These are phyloP conservation scores for Drosophila paramelanica DNA, from an alignment of 2,888 invertebrate species.

Conservation along the genomic window DNA sequence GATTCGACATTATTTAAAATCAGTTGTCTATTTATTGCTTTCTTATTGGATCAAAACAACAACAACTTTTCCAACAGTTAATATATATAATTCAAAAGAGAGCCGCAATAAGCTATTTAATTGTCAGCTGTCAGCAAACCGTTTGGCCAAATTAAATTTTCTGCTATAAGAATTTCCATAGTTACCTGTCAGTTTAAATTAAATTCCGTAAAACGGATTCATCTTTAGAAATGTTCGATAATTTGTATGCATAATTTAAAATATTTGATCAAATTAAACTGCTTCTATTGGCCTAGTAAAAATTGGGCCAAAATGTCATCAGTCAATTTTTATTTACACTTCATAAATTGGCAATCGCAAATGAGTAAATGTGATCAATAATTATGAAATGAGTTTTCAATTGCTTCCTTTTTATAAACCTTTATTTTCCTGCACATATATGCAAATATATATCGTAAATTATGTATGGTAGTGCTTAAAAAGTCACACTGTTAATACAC, in stretches of 20 bases:
- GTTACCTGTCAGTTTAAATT: constrained; percentile 15
- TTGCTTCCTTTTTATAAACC: not conserved
- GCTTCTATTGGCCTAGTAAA: constrained; percentile 16
- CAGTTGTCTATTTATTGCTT: no score
- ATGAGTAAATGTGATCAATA: constrained; percentile 38
- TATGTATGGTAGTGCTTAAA: constrained; percentile 14
- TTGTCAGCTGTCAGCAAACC: constrained; percentile 7
- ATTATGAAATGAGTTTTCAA: constrained; percentile 44
- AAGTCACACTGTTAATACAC: constrained; percentile 8
- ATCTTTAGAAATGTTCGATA: not conserved
- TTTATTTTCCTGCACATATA: constrained; percentile 9
- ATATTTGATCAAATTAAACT: constrained; percentile 24
- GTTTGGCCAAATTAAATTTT: constrained; percentile 17
- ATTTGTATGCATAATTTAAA: constrained; percentile 6
- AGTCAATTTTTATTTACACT: constrained; percentile 35
- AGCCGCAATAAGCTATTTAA: constrained; percentile 5
- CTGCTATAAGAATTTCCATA: constrained; percentile 5
- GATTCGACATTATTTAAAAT: no score
- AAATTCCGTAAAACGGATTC: not conserved
- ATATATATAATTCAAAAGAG: not conserved
- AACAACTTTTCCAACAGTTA: not conserved
- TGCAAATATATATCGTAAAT: constrained; percentile 24
- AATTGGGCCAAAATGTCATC: constrained; percentile 20
- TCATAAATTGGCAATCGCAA: constrained; percentile 4
- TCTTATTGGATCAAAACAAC: no score